Conservation (phyloP, 2,888 invertebrate genomes). For the Drosophila conformis region DNA sequence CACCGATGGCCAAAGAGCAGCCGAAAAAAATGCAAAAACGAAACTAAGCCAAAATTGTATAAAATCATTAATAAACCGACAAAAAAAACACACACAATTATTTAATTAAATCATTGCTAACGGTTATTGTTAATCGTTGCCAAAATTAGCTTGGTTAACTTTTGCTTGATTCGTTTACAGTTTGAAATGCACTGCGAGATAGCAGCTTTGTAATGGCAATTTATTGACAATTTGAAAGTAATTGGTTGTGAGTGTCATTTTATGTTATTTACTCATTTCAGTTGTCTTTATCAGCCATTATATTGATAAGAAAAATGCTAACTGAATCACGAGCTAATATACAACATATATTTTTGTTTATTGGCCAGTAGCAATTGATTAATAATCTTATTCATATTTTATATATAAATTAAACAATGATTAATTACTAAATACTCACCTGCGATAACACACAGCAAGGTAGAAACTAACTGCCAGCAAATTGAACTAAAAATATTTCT, state of each 20-base stretch:
- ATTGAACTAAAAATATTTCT: constrained; percentile 10
- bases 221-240: constrained; percentile 21
- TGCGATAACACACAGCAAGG: no score
- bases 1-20: constrained; percentile 48
- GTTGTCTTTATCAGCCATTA: constrained; percentile 15
- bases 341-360: constrained; percentile 1
- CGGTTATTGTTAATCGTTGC: constrained; percentile 18
- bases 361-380: constrained; percentile 14
- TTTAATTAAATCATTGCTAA: constrained; percentile 55
- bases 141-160: neutral
- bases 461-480: neutral
- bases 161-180: constrained; percentile 26
- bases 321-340: constrained; percentile 4
- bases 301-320: constrained; percentile 13
- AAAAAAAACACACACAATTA: neutral
- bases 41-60: constrained; percentile 8
- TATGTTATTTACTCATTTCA: neutral
- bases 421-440: constrained; percentile 3
- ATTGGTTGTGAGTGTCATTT: constrained; percentile 13
- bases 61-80: constrained; percentile 28
- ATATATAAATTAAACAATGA: neutral
- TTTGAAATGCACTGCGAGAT: constrained; percentile 13
- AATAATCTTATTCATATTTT: neutral
- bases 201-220: constrained; percentile 16
- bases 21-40: constrained; percentile 9